Evolutionary conservation across 2,888 invertebrate genomes (phyloP).

Genomic region (Caenorhabditis becei): DNA sequence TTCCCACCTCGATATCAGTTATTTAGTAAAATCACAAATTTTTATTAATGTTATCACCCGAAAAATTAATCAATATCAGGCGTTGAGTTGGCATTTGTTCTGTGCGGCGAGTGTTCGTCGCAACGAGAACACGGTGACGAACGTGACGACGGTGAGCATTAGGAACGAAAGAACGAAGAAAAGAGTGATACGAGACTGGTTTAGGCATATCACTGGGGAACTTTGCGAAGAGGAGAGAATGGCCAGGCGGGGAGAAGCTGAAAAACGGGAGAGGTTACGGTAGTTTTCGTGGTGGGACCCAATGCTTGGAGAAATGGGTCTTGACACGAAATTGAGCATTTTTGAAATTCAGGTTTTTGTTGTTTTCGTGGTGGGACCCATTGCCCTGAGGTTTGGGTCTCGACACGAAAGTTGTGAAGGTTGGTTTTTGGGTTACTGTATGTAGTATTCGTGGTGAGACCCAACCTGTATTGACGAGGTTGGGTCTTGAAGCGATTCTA

Average conservation of each 20-base stretch:
- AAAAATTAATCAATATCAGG: constrained; percentile 21
- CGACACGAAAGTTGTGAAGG: too few species aligned
- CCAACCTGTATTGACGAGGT: too few species aligned
- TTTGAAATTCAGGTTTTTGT: too few species aligned
- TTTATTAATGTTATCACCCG: background rate
- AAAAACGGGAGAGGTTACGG: too few species aligned
- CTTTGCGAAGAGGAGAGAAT: constrained; percentile 6
- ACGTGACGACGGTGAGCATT: constrained; percentile 49
- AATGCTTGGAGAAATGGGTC: background rate
- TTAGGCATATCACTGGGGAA: constrained; percentile 45
- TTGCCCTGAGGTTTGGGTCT: too few species aligned
- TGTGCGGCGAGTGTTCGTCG: constrained; percentile 29
- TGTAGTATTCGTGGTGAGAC: too few species aligned
- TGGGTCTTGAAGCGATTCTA: too few species aligned
- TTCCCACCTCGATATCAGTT: too few species aligned
- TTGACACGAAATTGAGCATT: background rate
- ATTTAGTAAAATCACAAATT: too few species aligned
- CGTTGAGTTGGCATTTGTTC: constrained; percentile 50
- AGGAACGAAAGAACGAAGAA: constrained; percentile 44
- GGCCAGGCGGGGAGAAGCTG: constrained; percentile 19
- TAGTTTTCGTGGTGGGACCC: background rate
- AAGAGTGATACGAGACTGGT: constrained; percentile 42
- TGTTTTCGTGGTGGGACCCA: too few species aligned
- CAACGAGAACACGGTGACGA: constrained; percentile 25
- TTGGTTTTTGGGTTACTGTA: too few species aligned